These are phyloP conservation scores for Nomada lathburiana DNA, from an alignment of 2,888 invertebrate species.

Conservation along the genomic window DNA sequence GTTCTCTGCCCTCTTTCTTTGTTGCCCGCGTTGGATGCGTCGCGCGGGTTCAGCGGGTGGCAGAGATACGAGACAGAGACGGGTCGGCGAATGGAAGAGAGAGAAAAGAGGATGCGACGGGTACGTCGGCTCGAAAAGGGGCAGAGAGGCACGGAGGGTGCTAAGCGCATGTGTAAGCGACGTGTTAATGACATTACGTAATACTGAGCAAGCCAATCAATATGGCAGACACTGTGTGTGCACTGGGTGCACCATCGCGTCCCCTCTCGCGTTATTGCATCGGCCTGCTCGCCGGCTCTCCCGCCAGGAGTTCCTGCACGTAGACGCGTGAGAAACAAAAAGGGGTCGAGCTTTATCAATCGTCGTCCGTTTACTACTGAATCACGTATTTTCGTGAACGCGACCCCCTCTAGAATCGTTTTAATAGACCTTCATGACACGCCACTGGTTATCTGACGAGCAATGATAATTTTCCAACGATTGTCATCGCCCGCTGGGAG, in stretches of 20 bases:
- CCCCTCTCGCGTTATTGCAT: constrained; percentile 61
- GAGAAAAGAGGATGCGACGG: constrained; percentile 29
- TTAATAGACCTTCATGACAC: neutral
- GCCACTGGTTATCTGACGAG: neutral
- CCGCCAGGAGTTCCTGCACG: constrained; percentile 17
- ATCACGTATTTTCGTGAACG: neutral
- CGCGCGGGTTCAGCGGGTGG: constrained; percentile 13
- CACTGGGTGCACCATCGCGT: constrained; percentile 66
- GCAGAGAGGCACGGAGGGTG: constrained; percentile 53
- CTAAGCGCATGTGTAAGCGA: constrained; percentile 81
- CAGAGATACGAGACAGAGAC: neutral
- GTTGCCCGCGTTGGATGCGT: constrained; percentile 7
- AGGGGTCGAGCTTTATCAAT: constrained; percentile 23
- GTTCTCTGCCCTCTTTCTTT: neutral
- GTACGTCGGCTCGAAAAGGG: constrained; percentile 40
- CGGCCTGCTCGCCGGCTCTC: constrained; percentile 26
- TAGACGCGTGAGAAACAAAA: constrained; percentile 4
- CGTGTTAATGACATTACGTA: constrained; percentile 83
- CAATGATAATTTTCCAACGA: constrained; percentile 15
- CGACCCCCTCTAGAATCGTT: neutral
- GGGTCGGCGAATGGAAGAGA: neutral
- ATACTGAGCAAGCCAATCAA: constrained; percentile 82
- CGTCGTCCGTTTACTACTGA: constrained; percentile 2
- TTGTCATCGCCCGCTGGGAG: neutral
- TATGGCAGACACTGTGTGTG: constrained; percentile 76